Base-by-base conservation (phyloP, 2,797 vertebrate species). In the Peromyscus nudipes region DNA sequence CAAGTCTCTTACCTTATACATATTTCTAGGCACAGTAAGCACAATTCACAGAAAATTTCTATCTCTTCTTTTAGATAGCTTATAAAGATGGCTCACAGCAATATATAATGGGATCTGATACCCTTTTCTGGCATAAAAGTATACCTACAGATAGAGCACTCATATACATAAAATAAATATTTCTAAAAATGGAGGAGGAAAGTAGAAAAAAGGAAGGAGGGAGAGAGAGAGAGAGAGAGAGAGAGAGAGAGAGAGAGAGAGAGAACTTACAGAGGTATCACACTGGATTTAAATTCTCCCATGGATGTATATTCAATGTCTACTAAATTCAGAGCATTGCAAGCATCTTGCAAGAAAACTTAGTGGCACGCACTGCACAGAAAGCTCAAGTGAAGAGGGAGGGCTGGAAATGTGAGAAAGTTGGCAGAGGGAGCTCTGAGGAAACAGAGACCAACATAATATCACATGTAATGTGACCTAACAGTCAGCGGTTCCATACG, bases 201-300 rank as follows among this genome's bases (percentile, higher is more conserved):
- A 12, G 34, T 27, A 25, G n/a, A 37, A 0, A 37, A 31, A 3
- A 60, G 12, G 9, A 23, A 2, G 6, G n/a, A 81, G 34, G 6
- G 19, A 60, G 12, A 12, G 19, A 57, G 10, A 21, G 21, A 37
- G 17, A 43, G 23, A 43, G n/a, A 21, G 52, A 25, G 43, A 49
- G 31, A 55, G n/a, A 31, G 6, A 13, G 1, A 40, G n/a, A 23
- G 14, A 12, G 10, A 40, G 37, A 46, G 10, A 55, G 25, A 21
- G 46, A 60, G 96, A 95, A 96, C 79, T 86, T 69, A 64, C 21
- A 64, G 34, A 92, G 67, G 12, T 94, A 17, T 19, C 11, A 69
- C 0, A 1, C 43, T 73, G 67, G 21, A 37, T 75, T 92, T 65
- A 92, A 85, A 95, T 91, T 92, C 85, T 84, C 55, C 81, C 81